Evolutionary conservation across 2,113 vertebrate genomes (phyloP).

Genomic region (Illadopsis cleaveri): DNA sequence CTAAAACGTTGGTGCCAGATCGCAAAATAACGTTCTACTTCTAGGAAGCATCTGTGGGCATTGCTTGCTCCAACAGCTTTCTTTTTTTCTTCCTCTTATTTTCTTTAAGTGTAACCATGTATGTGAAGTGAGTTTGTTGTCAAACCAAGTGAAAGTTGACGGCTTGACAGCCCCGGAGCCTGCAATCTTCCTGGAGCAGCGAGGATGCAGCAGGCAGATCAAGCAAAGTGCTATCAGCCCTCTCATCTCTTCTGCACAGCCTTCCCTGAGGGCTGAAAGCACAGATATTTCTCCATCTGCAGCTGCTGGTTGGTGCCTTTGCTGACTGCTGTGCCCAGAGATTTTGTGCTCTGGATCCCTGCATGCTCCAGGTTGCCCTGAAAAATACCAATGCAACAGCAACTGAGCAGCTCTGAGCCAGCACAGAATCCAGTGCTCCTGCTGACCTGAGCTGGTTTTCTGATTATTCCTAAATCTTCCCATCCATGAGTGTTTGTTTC

Average conservation of each 20-base stretch:
- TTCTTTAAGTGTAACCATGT: constrained; percentile 49
- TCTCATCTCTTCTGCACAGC: constrained; percentile 29
- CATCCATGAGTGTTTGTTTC: not conserved
- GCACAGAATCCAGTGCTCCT: not conserved
- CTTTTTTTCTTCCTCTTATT: constrained; percentile 42
- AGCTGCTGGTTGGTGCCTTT: constrained; percentile 12
- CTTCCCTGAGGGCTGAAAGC: not conserved
- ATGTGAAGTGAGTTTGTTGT: constrained; percentile 60
- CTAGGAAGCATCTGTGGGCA: constrained; percentile 59
- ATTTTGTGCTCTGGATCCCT: constrained; percentile 1
- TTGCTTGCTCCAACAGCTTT: constrained; percentile 51
- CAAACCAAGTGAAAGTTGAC: constrained; percentile 58
- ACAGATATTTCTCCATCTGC: constrained; percentile 39
- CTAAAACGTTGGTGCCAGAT: constrained; percentile 58
- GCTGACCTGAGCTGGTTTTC: constrained; percentile 2
- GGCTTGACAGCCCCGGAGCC: constrained; percentile 39
- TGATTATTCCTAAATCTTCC: not conserved
- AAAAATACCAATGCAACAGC: not conserved
- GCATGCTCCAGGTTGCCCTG: not conserved
- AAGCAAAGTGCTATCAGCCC: not conserved
- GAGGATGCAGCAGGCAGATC: constrained; percentile 31
- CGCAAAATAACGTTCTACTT: constrained; percentile 41
- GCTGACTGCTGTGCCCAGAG: not conserved
- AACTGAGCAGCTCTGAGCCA: not conserved
- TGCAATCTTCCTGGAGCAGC: not conserved